phyloP scores from a whole-genome alignment of 2,888 invertebrate genomes.

The Sinopyrophorus schimmeli region DNA sequence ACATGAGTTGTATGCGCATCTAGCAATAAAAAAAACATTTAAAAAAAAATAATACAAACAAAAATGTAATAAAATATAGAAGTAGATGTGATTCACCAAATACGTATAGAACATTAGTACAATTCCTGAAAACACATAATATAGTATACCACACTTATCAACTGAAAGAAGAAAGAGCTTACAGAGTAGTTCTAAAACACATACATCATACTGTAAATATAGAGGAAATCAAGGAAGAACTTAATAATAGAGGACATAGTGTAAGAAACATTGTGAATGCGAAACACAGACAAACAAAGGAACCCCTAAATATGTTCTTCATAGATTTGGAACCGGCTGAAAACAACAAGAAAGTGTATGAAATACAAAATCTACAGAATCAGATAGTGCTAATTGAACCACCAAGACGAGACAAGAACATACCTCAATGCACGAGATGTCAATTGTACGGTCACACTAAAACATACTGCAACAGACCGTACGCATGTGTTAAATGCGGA shows the following conservation, averaged over 20 bases:
- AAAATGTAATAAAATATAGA: no score
- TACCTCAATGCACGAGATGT: no score
- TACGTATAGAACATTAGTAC: no score
- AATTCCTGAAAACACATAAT: conserved; percentile 1
- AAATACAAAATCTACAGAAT: conserved; percentile 4
- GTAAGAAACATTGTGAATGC: conserved; percentile 4
- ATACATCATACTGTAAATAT: not conserved
- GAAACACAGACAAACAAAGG: conserved; percentile 1
- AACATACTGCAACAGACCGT: conserved; percentile 12
- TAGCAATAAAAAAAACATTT: conserved; percentile 6
- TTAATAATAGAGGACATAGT: conserved; percentile 1
- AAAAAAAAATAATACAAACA: no score
- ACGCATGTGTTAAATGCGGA: conserved; percentile 17
- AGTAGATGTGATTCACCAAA: not conserved
- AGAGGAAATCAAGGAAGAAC: conserved; percentile 3
- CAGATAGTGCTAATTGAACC: conserved; percentile 11
- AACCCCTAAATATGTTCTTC: not conserved
- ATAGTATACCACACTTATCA: conserved; percentile 11
- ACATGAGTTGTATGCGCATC: conserved; percentile 30
- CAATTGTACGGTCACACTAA: no score
- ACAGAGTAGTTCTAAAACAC: no score
- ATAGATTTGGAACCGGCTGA: not conserved
- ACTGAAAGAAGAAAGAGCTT: conserved; percentile 6
- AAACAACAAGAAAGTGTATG: conserved; percentile 7
- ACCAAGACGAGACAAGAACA: conserved; percentile 4